phyloP scores from a whole-genome alignment of 2,797 vertebrate genomes.

The Molossus alvarezi region DNA sequence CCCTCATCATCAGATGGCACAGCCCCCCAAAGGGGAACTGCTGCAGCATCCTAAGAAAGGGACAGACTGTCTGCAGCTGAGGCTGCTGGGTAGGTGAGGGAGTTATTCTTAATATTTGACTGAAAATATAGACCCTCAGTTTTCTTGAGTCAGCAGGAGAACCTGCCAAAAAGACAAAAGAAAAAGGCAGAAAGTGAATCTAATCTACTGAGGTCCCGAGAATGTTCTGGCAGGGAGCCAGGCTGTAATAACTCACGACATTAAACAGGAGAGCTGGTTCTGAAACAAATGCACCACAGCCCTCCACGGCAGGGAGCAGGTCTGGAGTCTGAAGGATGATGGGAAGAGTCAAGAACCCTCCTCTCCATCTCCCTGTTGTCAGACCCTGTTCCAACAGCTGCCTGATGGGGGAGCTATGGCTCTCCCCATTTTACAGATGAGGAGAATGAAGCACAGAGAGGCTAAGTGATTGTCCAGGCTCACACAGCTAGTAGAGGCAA shows the following conservation, averaged over 20 bases:
- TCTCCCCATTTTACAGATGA: not conserved
- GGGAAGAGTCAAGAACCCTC: not conserved
- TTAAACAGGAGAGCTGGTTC: not conserved
- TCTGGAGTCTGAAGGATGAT: accelerated
- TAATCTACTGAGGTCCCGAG: not conserved
- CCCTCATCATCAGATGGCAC: not conserved
- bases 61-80: no score
- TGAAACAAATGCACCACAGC: not conserved
- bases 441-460: not conserved
- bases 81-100: not conserved
- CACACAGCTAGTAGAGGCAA: not conserved
- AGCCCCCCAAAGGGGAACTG: not conserved
- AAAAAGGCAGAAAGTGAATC: not conserved
- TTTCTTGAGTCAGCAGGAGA: constrained; percentile 31
- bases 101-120: not conserved
- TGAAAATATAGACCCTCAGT: not conserved
- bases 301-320: accelerated
- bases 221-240: not conserved
- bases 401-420: no score
- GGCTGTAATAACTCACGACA: not conserved
- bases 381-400: not conserved
- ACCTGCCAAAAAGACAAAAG: not conserved
- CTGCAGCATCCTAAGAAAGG: no score
- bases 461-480: not conserved
- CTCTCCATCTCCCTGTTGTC: not conserved